Percentiles rank a stretch among this genome's conserved stretches.
Evolutionary conservation across 2,797 vertebrate genomes (phyloP).

Genomic region (Xenops minutus): DNA sequence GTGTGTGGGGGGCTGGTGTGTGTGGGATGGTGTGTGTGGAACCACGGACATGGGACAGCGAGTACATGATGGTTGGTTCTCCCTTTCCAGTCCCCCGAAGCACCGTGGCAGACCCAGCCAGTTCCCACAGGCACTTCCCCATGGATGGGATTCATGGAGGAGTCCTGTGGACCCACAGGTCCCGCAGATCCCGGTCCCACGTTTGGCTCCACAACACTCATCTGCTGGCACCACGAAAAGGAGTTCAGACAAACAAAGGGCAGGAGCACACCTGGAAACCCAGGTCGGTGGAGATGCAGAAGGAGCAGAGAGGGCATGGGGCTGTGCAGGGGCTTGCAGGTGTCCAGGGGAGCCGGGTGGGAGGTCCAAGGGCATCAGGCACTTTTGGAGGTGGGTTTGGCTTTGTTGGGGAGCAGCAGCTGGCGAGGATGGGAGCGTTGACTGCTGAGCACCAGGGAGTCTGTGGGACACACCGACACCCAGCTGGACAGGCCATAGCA

Average conservation of each 20-base stretch:
- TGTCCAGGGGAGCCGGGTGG: not conserved
- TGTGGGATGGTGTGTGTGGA: not conserved
- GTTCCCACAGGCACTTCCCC: not conserved
- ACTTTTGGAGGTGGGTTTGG: not conserved
- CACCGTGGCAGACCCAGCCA: fast-evolving
- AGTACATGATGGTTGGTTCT: fast-evolving
- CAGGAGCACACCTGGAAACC: not conserved
- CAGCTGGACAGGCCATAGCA: not conserved
- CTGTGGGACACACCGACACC: not conserved
- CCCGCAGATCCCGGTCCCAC: fast-evolving
- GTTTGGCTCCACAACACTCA: not conserved
- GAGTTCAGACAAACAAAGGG: fast-evolving
- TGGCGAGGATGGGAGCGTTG: not conserved
- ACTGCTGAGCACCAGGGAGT: fast-evolving
- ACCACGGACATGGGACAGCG: fast-evolving
- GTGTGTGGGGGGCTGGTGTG: fast-evolving
- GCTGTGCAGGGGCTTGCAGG: not conserved
- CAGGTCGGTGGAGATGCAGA: fast-evolving
- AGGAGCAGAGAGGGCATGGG: not conserved
- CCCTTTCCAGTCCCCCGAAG: not conserved
- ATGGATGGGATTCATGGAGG: not conserved
- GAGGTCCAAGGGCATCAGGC: constrained; percentile 22
- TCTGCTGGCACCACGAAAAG: not conserved
- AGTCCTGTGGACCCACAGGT: not conserved
- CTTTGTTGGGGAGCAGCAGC: not conserved